Evolutionary conservation across 2,113 vertebrate species (phyloP), one percentile per base, ranked within the genome.

Genomic region (Psammodynastes pulverulentus): DNA sequence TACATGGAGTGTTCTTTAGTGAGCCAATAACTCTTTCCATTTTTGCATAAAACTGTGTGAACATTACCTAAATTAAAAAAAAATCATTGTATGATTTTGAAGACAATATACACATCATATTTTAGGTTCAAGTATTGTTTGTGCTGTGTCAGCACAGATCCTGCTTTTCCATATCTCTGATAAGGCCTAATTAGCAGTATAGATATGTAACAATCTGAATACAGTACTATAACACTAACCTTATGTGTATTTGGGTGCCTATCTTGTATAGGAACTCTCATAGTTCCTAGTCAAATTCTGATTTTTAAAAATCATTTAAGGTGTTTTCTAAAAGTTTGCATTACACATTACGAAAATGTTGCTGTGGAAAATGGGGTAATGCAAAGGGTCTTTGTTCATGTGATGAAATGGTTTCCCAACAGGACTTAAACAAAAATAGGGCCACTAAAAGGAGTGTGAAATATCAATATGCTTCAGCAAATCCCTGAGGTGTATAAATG

Each of bases 1-100:
- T 89, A 94, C 3, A 93, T 96, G 29, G 92, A 97, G 23, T 98
- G 97, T 89, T 98, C 96, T 95, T 96, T 94, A 45, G 96, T 97
- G 93, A 98, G 91, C 62, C 94, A 93, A 49, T 97, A 94, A 43
- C 94, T 95, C 90, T 94, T 96, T 1, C 96, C 96, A 13, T 97
- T 97, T 97, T 96, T 97, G 93, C 96, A 97, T 95, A 98, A 96
- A 89, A 97, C 92, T 87, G 94, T 97, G 49, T 96, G 92, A 85
- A 95, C 93, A 7, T 98, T 95, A 93, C 97, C 97, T 98, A 92
- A 89, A 92, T 54, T 51, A 91, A n/a, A 93, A 94, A 86, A 56
- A 84, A 29, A 7, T 26, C 15, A 79, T 15, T 92, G 49, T 91
- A 10, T 5, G 51, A 58, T 48, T 39, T 87, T 29, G 12, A 29